Conservation (phyloP, 2,113 vertebrate genomes). For the Corydoras maculifer region DNA sequence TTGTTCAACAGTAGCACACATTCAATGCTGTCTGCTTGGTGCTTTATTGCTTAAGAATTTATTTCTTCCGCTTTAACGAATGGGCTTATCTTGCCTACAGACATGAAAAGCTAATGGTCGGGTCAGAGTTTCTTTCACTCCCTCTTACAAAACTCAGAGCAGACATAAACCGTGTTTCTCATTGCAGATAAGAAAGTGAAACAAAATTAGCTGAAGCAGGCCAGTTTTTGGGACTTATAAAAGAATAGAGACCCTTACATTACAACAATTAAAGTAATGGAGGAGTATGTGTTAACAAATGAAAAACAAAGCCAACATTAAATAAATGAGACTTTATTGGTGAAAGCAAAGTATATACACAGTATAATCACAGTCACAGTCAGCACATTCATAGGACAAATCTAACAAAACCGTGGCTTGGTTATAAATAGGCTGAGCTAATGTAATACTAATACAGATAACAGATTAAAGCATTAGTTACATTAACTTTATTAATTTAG, state of each 20-base stretch:
- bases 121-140: conserved; percentile 40
- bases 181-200: background rate
- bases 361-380: no score
- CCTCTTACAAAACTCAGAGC: conserved; percentile 30
- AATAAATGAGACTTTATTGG: no score
- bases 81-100: conserved; percentile 20
- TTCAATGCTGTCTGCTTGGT: conserved; percentile 1
- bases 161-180: conserved; percentile 13
- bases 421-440: no score
- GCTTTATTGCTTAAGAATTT: conserved; percentile 14
- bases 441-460: no score
- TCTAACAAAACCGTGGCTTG: no score
- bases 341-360: no score
- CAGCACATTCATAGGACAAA: no score
- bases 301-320: no score
- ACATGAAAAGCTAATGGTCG: conserved; percentile 2
- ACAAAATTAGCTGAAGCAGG: conserved; percentile 18
- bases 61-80: background rate
- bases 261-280: no score
- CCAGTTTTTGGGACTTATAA: conserved; percentile 22
- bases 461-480: no score
- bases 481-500: no score
- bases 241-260: background rate
- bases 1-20: background rate
- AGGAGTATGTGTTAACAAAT: no score